Conservation (phyloP, 2,113 vertebrate species). For the Falco punctatus region DNA sequence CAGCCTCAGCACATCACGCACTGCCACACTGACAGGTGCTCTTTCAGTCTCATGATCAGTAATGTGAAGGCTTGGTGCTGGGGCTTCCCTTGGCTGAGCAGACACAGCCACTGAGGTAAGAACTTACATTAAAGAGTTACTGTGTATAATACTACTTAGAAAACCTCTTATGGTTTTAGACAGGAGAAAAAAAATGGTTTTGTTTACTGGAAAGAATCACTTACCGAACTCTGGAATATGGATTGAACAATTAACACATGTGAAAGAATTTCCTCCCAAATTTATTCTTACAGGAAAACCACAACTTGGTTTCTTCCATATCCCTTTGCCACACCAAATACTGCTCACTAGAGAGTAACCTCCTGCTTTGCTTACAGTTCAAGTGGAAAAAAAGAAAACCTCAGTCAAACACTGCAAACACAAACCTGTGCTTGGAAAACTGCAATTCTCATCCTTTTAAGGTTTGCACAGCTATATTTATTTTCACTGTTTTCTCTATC, state of each 20-base stretch:
- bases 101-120: not conserved
- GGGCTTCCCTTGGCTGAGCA: not conserved
- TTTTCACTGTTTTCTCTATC: not conserved
- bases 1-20: not conserved
- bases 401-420: not conserved
- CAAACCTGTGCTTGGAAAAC: not conserved
- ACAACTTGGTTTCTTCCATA: not conserved
- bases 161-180: not conserved
- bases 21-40: not conserved
- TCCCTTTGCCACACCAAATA: not conserved
- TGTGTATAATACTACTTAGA: not conserved
- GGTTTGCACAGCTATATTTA: not conserved
- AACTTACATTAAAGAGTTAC: not conserved
- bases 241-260: not conserved
- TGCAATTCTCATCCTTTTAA: not conserved
- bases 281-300: not conserved
- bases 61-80: accelerated
- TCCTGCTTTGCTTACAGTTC: not conserved
- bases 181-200: not conserved
- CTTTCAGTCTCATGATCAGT: not conserved
- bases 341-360: not conserved
- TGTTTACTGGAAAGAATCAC: not conserved
- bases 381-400: too few species aligned
- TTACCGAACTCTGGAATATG: not conserved
- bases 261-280: not conserved